Evolutionary conservation across 2,888 invertebrate species (phyloP).

Genomic region (Steinernema hermaphroditum): DNA sequence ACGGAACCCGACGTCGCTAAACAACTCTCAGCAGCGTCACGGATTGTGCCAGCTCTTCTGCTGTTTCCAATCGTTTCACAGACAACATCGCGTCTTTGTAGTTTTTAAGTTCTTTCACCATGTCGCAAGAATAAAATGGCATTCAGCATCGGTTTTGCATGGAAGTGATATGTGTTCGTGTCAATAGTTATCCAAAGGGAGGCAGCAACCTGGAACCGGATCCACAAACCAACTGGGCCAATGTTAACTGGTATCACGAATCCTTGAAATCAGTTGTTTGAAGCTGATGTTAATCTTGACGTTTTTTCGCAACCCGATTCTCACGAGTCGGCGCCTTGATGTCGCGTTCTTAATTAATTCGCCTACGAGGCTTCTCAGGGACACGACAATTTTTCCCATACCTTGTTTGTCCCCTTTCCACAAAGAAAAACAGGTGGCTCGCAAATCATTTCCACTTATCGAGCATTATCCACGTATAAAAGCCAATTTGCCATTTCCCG

Average conservation of each 20-base stretch:
- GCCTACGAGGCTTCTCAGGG: too few relatives aligned
- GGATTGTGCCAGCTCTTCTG: not conserved
- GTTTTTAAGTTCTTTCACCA: not conserved
- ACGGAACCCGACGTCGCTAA: constrained; percentile 35
- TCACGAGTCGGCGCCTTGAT: too few relatives aligned
- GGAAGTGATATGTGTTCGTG: not conserved
- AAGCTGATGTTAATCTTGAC: too few relatives aligned
- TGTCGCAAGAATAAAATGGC: not conserved
- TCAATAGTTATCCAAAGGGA: too few relatives aligned
- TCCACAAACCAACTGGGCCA: too few relatives aligned
- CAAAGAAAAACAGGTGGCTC: not conserved
- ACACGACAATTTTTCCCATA: not conserved
- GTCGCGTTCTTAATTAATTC: too few relatives aligned
- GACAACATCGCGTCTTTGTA: not conserved
- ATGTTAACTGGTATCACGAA: too few relatives aligned
- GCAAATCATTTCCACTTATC: not conserved
- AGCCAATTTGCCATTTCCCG: not conserved
- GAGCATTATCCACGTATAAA: not conserved
- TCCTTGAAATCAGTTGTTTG: too few relatives aligned
- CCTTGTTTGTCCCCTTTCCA: not conserved
- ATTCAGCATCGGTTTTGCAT: not conserved
- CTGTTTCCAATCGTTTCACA: not conserved
- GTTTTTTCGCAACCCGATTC: not conserved
- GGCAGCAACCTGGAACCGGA: too few relatives aligned
- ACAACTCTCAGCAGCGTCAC: not conserved